A percentile compares a stretch with the other conserved stretches of the same genome.
These are phyloP conservation scores for Emydura subglobosa DNA, from an alignment of 2,113 vertebrate genomes.

Conservation along the genomic window DNA sequence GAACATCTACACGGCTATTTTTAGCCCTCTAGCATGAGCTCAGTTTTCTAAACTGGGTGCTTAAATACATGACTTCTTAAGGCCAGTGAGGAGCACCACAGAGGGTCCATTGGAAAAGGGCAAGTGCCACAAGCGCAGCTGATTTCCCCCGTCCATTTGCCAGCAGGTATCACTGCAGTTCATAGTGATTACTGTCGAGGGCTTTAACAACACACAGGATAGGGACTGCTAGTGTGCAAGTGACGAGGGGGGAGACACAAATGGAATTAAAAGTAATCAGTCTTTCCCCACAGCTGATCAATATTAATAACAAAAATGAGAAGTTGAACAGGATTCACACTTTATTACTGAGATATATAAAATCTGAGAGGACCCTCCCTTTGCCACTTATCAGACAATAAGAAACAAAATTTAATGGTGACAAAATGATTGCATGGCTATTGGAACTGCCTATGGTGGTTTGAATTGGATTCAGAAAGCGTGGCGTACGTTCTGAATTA, in stretches of 20 bases:
- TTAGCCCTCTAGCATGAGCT: not conserved
- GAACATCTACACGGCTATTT: not conserved
- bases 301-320: slow-evolving; percentile 56
- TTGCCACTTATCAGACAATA: slow-evolving; percentile 19
- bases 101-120: not conserved
- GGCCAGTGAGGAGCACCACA: not conserved
- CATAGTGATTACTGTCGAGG: not conserved
- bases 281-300: slow-evolving; percentile 51
- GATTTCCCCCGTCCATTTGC: not conserved
- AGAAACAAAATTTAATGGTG: slow-evolving; percentile 51
- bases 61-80: not conserved
- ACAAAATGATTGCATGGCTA: slow-evolving; percentile 9
- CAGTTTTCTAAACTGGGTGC: not conserved
- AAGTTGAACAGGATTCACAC: slow-evolving; percentile 24
- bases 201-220: not conserved
- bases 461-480: slow-evolving; percentile 50
- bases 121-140: not conserved
- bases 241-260: not conserved
- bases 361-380: slow-evolving; percentile 22
- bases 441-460: slow-evolving; percentile 58
- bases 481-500: slow-evolving; percentile 58
- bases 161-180: slow-evolving; percentile 1
- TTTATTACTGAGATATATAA: slow-evolving; percentile 64
- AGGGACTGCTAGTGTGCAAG: not conserved
- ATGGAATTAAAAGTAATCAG: not conserved